A percentile compares a stretch with the other conserved stretches of the same genome.
Conservation (phyloP, 2,888 invertebrate species). For the Rhabditoides inermis region DNA sequence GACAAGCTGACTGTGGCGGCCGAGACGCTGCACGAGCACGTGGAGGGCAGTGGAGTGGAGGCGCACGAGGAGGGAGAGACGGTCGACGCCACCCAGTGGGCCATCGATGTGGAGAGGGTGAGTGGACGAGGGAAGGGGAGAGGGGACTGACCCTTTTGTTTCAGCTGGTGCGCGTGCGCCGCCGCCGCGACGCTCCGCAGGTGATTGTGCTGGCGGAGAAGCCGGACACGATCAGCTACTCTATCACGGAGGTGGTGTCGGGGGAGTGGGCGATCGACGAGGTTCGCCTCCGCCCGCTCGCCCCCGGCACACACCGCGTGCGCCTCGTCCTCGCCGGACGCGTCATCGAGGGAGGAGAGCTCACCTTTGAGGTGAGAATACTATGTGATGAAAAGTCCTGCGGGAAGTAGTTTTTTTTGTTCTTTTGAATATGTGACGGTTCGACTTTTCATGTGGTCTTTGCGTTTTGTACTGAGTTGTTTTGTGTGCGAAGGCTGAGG, state of each 20-base stretch:
- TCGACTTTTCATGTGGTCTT: too few relatives aligned
- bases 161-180: too few relatives aligned
- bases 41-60: slow-evolving; percentile 6
- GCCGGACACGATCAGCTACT: neutral
- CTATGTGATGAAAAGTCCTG: neutral
- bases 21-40: slow-evolving; percentile 13
- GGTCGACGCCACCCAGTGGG: neutral
- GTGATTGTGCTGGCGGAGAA: neutral
- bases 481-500: too few relatives aligned
- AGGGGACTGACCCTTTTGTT: neutral
- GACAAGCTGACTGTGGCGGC: slow-evolving; percentile 5
- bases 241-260: neutral
- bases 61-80: neutral
- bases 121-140: neutral
- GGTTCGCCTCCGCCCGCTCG: slow-evolving; percentile 5
- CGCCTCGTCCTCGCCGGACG: slow-evolving; percentile 7
- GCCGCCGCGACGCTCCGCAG: too few relatives aligned
- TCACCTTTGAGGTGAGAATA: slow-evolving; percentile 9
- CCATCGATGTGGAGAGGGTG: neutral
- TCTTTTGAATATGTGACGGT: too few relatives aligned
- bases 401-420: too few relatives aligned
- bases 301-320: slow-evolving; percentile 3
- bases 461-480: too few relatives aligned
- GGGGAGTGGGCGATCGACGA: neutral
- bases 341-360: neutral